A percentile compares a stretch with the other conserved stretches of the same genome.
Conservation (phyloP, 2,888 invertebrate species). For the Capitulum mitella region DNA sequence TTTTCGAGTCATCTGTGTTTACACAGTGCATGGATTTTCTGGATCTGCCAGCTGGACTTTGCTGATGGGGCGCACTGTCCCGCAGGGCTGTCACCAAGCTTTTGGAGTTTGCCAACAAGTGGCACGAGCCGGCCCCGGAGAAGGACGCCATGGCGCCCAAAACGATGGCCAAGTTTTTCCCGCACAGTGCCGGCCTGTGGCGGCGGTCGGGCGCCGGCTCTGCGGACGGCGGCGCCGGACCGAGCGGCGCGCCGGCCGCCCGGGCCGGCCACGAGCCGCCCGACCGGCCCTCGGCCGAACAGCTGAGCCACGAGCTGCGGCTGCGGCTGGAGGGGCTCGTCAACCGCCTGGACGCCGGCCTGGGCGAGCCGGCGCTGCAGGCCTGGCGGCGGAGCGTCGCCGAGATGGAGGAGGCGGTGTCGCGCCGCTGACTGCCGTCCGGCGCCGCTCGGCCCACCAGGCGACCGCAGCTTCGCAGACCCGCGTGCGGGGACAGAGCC, state of each 20-base stretch:
- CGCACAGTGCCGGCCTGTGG: constrained; percentile 68
- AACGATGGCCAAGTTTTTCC: constrained; percentile 54
- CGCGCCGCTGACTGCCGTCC: not conserved
- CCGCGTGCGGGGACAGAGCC: too few species aligned
- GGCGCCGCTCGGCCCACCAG: too few species aligned
- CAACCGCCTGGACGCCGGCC: not conserved
- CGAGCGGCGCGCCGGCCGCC: too few species aligned
- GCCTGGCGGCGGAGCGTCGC: constrained; percentile 78
- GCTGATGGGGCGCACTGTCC: constrained; percentile 74
- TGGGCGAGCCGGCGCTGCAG: constrained; percentile 51
- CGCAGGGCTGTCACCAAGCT: constrained; percentile 80
- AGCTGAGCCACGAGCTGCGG: constrained; percentile 76
- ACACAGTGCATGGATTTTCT: not conserved
- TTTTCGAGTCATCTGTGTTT: not conserved
- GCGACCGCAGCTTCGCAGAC: too few species aligned
- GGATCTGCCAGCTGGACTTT: constrained; percentile 62
- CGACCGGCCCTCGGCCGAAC: constrained; percentile 79
- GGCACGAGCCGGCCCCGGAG: constrained; percentile 67
- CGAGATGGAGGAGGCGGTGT: constrained; percentile 51
- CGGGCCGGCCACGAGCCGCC: constrained; percentile 73
- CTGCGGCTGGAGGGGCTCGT: constrained; percentile 53
- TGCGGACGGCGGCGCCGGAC: too few species aligned
- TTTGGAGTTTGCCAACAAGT: constrained; percentile 68
- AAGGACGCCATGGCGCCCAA: constrained; percentile 70
- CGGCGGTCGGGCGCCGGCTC: constrained; percentile 69